Evolutionary conservation across 2,113 vertebrate genomes (phyloP), one percentile per base, ranked within the genome.

Genomic region (Tenebrosternarchus preto): DNA sequence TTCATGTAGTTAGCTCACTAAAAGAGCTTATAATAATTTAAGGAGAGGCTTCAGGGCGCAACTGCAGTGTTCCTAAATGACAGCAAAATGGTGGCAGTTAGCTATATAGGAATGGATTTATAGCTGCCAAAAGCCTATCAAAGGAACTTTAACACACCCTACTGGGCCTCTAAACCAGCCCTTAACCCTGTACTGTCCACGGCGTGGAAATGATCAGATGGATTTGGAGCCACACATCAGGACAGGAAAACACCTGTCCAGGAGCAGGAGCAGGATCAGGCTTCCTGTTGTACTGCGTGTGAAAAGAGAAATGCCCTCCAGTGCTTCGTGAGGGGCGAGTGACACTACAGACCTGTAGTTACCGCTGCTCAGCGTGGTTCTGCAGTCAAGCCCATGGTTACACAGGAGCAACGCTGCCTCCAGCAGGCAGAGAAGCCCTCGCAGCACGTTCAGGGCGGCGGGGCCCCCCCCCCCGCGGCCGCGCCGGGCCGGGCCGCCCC

Each of bases 321-420:
- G 29, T 59, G 64, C 12, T 16, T 56, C 33, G 22, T 25, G 31
- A 72, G 80, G 63, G 31, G 6, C 59, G 8, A 57, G 80, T n/a
- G n/a, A 3, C 70, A 86, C 82, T 81, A 80, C 74, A 64, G 82
- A 75, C 68, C 77, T 82, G 67, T 80, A 89, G 89, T 86, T 88
- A 89, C 82, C 76, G 83, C 83, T 75, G 57, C 80, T 80, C 50
- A 77, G 82, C 83, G 74, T 73, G 69, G 55, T 87, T 83, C 86
- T 78, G 82, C 61, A 36, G 80, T 76, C 73, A 61, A n/a, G n/a
- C n/a, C n/a, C n/a, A n/a, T n/a, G n/a, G n/a, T n/a, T n/a, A n/a
- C n/a, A n/a, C n/a, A n/a, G n/a, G n/a, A n/a, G n/a, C n/a, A n/a
- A n/a, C n/a, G n/a, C n/a, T n/a, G n/a, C n/a, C n/a, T n/a, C n/a